A percentile compares a stretch with the other conserved stretches of the same genome.
These are phyloP conservation scores for Criorhina ranunculi DNA, from an alignment of 2,888 invertebrate species.

Conservation along the genomic window DNA sequence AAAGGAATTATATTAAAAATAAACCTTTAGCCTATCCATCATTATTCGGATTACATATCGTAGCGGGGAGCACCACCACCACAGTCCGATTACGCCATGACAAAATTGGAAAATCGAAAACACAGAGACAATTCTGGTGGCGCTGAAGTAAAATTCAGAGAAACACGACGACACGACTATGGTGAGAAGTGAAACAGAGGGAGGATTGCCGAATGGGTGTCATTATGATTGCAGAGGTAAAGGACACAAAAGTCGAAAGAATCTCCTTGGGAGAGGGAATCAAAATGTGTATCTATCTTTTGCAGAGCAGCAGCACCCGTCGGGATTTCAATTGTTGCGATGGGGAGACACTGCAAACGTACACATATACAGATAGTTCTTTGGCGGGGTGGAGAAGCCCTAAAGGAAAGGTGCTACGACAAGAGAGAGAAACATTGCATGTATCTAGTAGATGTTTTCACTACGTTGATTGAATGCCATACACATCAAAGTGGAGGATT, in stretches of 20 bases:
- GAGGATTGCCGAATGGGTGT: slow-evolving; percentile 68
- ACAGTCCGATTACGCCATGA: slow-evolving; percentile 26
- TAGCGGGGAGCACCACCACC: background rate
- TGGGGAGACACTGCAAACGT: slow-evolving; percentile 46
- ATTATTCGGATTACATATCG: slow-evolving; percentile 16
- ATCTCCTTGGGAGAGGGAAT: slow-evolving; percentile 75
- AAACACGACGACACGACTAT: slow-evolving; percentile 39
- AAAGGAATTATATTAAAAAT: slow-evolving; percentile 1
- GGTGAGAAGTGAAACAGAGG: background rate
- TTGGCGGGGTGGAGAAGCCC: slow-evolving; percentile 26
- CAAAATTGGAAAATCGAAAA: slow-evolving; percentile 74
- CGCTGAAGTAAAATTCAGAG: slow-evolving; percentile 60
- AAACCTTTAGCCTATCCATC: background rate
- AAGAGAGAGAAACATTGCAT: slow-evolving; percentile 37
- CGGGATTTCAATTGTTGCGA: slow-evolving; percentile 72
- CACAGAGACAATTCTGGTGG: slow-evolving; percentile 45
- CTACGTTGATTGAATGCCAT: slow-evolving; percentile 35
- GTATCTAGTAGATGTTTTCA: slow-evolving; percentile 44
- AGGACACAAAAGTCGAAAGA: slow-evolving; percentile 72
- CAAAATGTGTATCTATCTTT: slow-evolving; percentile 76
- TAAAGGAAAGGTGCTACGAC: slow-evolving; percentile 58
- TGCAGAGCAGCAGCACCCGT: slow-evolving; percentile 63
- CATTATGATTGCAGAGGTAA: slow-evolving; percentile 76
- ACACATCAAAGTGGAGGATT: slow-evolving; percentile 8
- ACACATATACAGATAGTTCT: slow-evolving; percentile 52